These are phyloP conservation scores for Antennarius striatus DNA, from an alignment of 2,113 vertebrate species.

Conservation along the genomic window DNA sequence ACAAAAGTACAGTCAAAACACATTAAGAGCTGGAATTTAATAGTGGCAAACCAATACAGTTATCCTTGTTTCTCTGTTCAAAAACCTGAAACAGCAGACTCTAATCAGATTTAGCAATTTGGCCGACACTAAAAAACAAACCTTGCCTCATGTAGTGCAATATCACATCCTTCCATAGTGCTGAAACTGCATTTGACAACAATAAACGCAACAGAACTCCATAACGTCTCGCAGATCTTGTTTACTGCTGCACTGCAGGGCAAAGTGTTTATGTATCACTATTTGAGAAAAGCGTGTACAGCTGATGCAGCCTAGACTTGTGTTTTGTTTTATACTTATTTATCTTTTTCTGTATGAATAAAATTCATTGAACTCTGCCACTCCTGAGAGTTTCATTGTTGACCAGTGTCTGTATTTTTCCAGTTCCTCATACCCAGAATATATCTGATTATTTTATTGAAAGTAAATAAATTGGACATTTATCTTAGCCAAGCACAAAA, in stretches of 20 bases:
- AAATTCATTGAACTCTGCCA: slow-evolving; percentile 22
- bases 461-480: too few species aligned
- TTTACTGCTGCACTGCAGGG: slow-evolving; percentile 37
- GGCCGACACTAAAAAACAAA: slow-evolving; percentile 12
- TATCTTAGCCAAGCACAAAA: too few species aligned
- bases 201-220: slow-evolving; percentile 22
- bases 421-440: background rate
- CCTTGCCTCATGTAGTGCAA: slow-evolving; percentile 7
- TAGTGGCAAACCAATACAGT: background rate
- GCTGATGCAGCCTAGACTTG: slow-evolving; percentile 7
- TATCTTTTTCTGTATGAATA: slow-evolving; percentile 15
- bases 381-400: background rate
- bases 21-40: slow-evolving; percentile 1
- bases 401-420: background rate
- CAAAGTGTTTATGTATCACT: slow-evolving; percentile 16
- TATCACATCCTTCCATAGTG: slow-evolving; percentile 20
- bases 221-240: slow-evolving; percentile 15
- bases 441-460: too few species aligned
- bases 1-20: background rate
- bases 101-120: slow-evolving; percentile 15
- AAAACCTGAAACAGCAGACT: background rate
- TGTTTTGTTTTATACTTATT: background rate
- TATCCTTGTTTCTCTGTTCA: background rate
- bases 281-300: slow-evolving; percentile 12
- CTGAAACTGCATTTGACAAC: slow-evolving; percentile 29